Evolutionary conservation across 2,888 invertebrate genomes (phyloP).

Genomic region (Andrena haemorrhoa): DNA sequence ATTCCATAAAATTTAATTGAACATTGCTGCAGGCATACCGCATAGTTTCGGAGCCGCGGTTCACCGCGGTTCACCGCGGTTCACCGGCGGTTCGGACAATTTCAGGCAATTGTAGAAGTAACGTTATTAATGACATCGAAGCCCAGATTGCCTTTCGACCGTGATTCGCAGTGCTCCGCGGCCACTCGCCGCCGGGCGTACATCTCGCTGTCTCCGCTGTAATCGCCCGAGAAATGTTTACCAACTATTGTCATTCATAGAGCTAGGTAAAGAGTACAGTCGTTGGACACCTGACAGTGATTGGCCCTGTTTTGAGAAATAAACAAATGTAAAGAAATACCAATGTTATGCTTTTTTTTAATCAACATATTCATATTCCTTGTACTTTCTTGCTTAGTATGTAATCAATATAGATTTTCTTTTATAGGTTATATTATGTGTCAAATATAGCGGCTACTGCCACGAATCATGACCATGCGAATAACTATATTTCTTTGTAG

Average conservation of each 20-base stretch:
- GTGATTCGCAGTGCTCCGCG: slow-evolving; percentile 22
- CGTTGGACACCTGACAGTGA: no score
- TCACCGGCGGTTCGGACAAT: slow-evolving; percentile 52
- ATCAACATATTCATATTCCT: no score
- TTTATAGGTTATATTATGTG: no score
- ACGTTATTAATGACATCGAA: slow-evolving; percentile 77
- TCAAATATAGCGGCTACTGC: no score
- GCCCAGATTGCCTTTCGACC: slow-evolving; percentile 76
- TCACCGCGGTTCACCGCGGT: slow-evolving; percentile 16
- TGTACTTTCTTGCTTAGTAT: no score
- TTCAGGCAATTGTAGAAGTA: slow-evolving; percentile 62
- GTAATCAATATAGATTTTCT: no score
- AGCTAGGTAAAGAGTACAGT: no score
- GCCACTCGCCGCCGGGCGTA: not conserved
- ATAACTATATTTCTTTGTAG: no score
- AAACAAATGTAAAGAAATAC: no score
- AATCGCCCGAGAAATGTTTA: slow-evolving; percentile 78
- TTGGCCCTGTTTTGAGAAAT: no score
- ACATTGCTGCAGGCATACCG: slow-evolving; percentile 29
- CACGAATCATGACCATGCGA: no score
- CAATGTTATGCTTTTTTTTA: no score
- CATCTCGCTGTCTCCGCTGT: not conserved
- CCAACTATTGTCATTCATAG: slow-evolving; percentile 60
- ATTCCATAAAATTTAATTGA: slow-evolving; percentile 63
- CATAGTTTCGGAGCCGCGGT: slow-evolving; percentile 36